Percentiles rank a stretch among this genome's conserved stretches.
Conservation (phyloP, 1,140 invertebrate genomes). For the Drosophila navojoa region DNA sequence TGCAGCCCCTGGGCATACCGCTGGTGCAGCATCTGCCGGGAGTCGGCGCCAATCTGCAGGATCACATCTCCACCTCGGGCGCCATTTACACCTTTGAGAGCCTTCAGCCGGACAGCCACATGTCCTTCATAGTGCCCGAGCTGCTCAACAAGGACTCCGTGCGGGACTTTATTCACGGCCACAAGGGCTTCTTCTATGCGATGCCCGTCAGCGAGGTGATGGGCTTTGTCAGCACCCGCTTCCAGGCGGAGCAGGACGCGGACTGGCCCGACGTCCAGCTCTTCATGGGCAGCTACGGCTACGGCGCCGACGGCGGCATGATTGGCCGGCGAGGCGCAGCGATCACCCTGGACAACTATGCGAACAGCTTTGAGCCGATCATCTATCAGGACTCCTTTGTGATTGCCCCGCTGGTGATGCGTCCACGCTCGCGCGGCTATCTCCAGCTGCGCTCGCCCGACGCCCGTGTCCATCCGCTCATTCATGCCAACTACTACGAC, state of each 20-base stretch:
- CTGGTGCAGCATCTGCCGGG: slow-evolving; percentile 86
- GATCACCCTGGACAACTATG: slow-evolving; percentile 88
- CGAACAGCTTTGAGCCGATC: slow-evolving; percentile 88
- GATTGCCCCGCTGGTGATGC: slow-evolving; percentile 87
- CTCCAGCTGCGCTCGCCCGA: slow-evolving; percentile 88
- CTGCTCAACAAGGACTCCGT: slow-evolving; percentile 85
- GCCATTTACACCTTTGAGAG: slow-evolving; percentile 86
- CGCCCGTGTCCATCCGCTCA: slow-evolving; percentile 89
- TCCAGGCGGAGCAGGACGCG: slow-evolving; percentile 86
- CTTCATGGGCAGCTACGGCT: slow-evolving; percentile 88
- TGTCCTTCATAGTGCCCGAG: slow-evolving; percentile 87
- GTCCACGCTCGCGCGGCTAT: slow-evolving; percentile 89
- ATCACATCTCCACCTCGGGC: slow-evolving; percentile 89
- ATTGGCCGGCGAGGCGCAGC: slow-evolving; percentile 88
- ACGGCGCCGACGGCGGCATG: slow-evolving; percentile 90
- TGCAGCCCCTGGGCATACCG: slow-evolving; percentile 85
- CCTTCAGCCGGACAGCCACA: slow-evolving; percentile 82
- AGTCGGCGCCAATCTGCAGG: slow-evolving; percentile 92
- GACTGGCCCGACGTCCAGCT: slow-evolving; percentile 92
- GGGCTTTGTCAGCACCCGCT: slow-evolving; percentile 91
- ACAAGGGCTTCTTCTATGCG: slow-evolving; percentile 87
- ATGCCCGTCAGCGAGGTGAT: slow-evolving; percentile 89
- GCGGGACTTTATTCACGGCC: slow-evolving; percentile 85
- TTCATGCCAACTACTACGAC: slow-evolving; percentile 92
- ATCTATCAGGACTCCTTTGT: slow-evolving; percentile 88